Evolutionary conservation across 1,140 invertebrate genomes (phyloP).

Genomic region (Drosophila eugracilis): DNA sequence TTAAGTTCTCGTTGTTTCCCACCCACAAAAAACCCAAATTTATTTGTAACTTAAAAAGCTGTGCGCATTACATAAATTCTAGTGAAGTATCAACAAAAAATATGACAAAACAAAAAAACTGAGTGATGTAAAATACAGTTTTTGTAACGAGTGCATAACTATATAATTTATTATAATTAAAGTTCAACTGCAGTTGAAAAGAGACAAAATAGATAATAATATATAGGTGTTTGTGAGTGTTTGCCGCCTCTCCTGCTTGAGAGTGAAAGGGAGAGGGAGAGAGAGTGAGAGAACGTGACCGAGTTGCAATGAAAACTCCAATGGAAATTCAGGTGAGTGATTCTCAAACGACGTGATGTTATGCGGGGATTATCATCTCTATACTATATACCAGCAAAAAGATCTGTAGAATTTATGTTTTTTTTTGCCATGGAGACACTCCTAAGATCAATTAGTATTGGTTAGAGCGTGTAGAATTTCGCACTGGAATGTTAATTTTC

Average conservation of each 20-base stretch:
- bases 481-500: constrained; percentile 63
- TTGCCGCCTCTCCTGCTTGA: constrained; percentile 11
- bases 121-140: constrained; percentile 10
- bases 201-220: constrained; percentile 34
- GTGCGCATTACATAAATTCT: constrained; percentile 61
- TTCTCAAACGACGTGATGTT: constrained; percentile 35
- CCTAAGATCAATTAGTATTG: constrained; percentile 50
- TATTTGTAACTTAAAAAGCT: constrained; percentile 28
- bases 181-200: constrained; percentile 19
- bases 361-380: constrained; percentile 19
- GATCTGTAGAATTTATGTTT: constrained; percentile 32
- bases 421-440: constrained; percentile 14
- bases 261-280: constrained; percentile 21
- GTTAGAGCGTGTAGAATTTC: constrained; percentile 70
- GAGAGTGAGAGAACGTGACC: constrained; percentile 68
- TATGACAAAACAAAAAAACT: constrained; percentile 5
- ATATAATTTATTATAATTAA: constrained; percentile 71
- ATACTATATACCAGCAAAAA: not conserved
- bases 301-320: constrained; percentile 59
- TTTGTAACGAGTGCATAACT: constrained; percentile 39
- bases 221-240: constrained; percentile 28
- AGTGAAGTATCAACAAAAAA: constrained; percentile 21
- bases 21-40: constrained; percentile 23
- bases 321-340: constrained; percentile 49
- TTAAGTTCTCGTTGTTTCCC: constrained; percentile 38